A percentile compares a stretch with the other conserved stretches of the same genome.
Conservation (phyloP, 2,797 vertebrate genomes). For the Stomatorhinus walkeri region DNA sequence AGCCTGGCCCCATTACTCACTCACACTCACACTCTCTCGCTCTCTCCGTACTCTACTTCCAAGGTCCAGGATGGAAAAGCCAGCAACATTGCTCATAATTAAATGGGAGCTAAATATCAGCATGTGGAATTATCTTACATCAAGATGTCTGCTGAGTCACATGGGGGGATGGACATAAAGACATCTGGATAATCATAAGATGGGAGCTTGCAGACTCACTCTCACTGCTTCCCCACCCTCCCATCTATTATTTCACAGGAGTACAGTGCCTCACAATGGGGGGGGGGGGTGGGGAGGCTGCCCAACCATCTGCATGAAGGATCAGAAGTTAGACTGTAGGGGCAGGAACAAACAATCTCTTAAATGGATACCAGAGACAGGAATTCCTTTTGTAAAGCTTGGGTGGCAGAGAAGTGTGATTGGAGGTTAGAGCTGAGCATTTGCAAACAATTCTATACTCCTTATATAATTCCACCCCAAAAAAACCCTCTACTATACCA, state of each 20-base stretch:
- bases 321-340: neutral
- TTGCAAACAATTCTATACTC: neutral
- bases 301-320: neutral
- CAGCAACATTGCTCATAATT: conserved; percentile 53
- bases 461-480: neutral
- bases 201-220: conserved; percentile 19
- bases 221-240: conserved; percentile 1
- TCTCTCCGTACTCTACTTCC: conserved; percentile 54
- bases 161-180: neutral
- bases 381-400: conserved; percentile 24
- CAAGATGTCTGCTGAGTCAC: conserved; percentile 31
- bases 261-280: neutral
- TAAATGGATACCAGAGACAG: conserved; percentile 11
- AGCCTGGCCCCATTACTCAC: neutral
- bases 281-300: conserved; percentile 31
- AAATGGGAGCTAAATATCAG: conserved; percentile 44
- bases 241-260: neutral
- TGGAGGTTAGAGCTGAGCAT: neutral
- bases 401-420: conserved; percentile 47
- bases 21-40: neutral
- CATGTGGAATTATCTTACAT: conserved; percentile 50
- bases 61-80: conserved; percentile 45
- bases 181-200: conserved; percentile 19
- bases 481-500: neutral
- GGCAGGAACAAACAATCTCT: neutral